Evolutionary conservation across 2,113 vertebrate genomes (phyloP).

Genomic region (Charadrius vociferus): DNA sequence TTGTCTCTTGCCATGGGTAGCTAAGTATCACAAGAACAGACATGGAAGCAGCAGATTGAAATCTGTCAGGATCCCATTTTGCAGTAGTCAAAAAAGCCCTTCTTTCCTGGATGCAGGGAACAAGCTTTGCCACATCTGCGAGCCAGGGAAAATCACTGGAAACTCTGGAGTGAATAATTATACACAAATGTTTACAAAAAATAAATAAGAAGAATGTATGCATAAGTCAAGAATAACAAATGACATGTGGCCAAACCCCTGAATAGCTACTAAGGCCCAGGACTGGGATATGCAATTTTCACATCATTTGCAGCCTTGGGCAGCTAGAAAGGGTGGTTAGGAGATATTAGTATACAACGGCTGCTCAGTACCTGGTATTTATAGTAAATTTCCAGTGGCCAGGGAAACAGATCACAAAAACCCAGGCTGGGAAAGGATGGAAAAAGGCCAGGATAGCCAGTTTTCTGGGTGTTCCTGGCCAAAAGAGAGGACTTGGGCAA

Average conservation of each 20-base stretch:
- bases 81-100: not conserved
- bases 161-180: conserved; percentile 61
- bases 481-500: not conserved
- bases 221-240: conserved; percentile 55
- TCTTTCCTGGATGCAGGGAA: not conserved
- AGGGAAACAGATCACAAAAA: not conserved
- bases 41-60: conserved; percentile 4
- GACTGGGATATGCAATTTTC: conserved; percentile 40
- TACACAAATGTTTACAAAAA: conserved; percentile 62
- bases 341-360: not conserved
- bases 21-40: not conserved
- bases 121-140: conserved; percentile 3
- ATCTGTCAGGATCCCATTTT: conserved; percentile 11
- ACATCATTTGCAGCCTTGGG: conserved; percentile 40
- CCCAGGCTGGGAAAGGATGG: not conserved
- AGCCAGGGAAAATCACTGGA: conserved; percentile 49
- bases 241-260: conserved; percentile 23
- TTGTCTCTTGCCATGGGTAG: conserved; percentile 36
- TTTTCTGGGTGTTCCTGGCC: not conserved
- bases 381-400: conserved; percentile 49
- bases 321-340: conserved; percentile 1
- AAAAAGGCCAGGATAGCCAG: not conserved
- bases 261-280: conserved; percentile 8
- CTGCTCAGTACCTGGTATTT: conserved; percentile 32
- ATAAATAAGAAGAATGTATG: conserved; percentile 43